Evolutionary conservation across 2,888 invertebrate genomes (phyloP).

Genomic region (Lepas anatifera): DNA sequence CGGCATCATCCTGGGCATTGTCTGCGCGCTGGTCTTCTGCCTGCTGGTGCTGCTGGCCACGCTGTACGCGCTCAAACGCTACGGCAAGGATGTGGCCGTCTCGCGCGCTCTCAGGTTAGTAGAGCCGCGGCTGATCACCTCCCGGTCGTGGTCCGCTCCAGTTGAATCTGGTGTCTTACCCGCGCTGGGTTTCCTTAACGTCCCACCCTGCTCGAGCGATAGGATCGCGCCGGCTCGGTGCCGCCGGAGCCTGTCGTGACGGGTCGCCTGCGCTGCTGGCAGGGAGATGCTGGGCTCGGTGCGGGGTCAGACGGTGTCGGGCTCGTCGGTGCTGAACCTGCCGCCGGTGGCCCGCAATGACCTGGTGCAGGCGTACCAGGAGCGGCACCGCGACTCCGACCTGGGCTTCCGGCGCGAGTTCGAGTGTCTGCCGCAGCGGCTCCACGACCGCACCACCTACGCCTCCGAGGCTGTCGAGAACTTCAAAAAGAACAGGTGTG

Average conservation of each 20-base stretch:
- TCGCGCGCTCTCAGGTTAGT: conserved; percentile 2
- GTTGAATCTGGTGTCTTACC: too few species aligned
- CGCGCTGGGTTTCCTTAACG: too few species aligned
- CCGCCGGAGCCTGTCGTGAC: too few species aligned
- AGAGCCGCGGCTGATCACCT: background rate
- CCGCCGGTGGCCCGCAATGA: conserved; percentile 63
- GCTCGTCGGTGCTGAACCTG: conserved; percentile 63
- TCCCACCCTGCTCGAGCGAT: too few species aligned
- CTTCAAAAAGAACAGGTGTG: conserved; percentile 60
- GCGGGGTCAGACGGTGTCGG: conserved; percentile 48
- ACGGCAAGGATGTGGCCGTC: conserved; percentile 47
- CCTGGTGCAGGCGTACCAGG: conserved; percentile 61
- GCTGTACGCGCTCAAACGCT: conserved; percentile 50
- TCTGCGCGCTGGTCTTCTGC: conserved; percentile 48
- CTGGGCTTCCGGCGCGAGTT: conserved; percentile 85
- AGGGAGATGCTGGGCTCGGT: conserved; percentile 52
- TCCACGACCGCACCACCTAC: conserved; percentile 71
- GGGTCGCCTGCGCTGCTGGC: background rate
- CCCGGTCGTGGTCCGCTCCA: too few species aligned
- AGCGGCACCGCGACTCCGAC: conserved; percentile 73
- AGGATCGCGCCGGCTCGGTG: background rate
- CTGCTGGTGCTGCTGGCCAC: conserved; percentile 47
- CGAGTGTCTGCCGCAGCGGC: conserved; percentile 68
- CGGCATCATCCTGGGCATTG: conserved; percentile 45
- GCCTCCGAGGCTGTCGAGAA: conserved; percentile 78